Evolutionary conservation across 2,888 invertebrate species (phyloP).

Genomic region (Drosophila borborema): DNA sequence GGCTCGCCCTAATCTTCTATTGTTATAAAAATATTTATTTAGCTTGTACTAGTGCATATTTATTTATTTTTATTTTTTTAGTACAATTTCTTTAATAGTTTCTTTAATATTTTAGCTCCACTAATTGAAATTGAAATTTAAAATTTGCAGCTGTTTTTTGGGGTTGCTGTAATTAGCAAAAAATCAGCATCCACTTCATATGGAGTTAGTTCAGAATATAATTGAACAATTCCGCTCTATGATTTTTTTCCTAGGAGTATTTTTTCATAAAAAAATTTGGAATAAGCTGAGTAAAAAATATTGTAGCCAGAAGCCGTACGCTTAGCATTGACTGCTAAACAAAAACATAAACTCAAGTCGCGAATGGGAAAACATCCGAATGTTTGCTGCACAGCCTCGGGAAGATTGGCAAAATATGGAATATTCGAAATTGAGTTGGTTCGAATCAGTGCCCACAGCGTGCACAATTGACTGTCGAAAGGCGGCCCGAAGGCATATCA

Average conservation of each 20-base stretch:
- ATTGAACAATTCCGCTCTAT: neutral
- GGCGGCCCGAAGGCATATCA: slow-evolving; percentile 23
- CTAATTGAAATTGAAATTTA: neutral
- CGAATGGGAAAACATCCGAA: neutral
- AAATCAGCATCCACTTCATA: neutral
- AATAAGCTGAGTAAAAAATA: neutral
- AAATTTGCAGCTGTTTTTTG: neutral
- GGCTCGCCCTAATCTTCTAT: no score
- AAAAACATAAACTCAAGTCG: neutral
- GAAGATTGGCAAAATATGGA: slow-evolving; percentile 26
- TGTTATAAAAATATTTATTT: no score
- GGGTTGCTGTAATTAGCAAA: neutral
- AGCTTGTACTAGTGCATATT: no score
- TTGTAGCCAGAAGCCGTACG: neutral
- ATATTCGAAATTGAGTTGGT: slow-evolving; percentile 13
- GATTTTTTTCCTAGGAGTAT: neutral
- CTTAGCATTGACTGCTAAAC: slow-evolving; percentile 6
- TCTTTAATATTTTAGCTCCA: neutral
- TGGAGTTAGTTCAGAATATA: neutral
- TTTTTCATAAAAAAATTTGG: neutral
- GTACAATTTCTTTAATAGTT: neutral
- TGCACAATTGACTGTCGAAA: slow-evolving; percentile 15
- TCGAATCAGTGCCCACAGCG: slow-evolving; percentile 10
- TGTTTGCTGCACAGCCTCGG: slow-evolving; percentile 8
- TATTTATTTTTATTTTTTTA: no score